A percentile compares a stretch with the other conserved stretches of the same genome.
These are phyloP conservation scores for Dipodomys spectabilis DNA, from an alignment of 2,113 vertebrate genomes.

Conservation along the genomic window DNA sequence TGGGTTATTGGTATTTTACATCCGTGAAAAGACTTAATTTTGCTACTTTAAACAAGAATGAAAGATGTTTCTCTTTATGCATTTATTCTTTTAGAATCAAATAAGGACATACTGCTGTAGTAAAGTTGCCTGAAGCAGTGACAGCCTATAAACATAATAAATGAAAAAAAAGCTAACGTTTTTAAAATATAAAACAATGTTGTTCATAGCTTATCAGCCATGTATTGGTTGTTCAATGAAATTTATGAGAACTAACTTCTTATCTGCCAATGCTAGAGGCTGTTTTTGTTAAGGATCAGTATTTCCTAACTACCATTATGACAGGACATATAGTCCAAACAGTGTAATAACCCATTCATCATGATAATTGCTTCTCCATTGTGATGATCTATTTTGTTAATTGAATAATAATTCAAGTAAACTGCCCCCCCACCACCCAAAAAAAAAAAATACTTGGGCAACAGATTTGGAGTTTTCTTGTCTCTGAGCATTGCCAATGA, in stretches of 20 bases:
- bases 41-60: constrained; percentile 77
- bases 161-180: constrained; percentile 80
- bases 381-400: constrained; percentile 71
- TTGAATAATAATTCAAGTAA: constrained; percentile 72
- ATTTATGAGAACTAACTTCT: constrained; percentile 73
- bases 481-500: constrained; percentile 61
- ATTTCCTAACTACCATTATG: constrained; percentile 68
- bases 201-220: constrained; percentile 55
- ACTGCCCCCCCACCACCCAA: constrained; percentile 53
- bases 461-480: constrained; percentile 62
- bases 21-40: constrained; percentile 76
- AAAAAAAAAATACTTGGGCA: constrained; percentile 22
- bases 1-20: constrained; percentile 79
- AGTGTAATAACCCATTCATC: constrained; percentile 54
- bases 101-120: constrained; percentile 78
- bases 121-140: constrained; percentile 76
- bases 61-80: constrained; percentile 79
- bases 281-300: constrained; percentile 68
- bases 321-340: constrained; percentile 45
- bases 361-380: constrained; percentile 53
- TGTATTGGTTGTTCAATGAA: constrained; percentile 46
- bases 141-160: constrained; percentile 70
- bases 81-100: constrained; percentile 71
- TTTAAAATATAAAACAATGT: constrained; percentile 83
- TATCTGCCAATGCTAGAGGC: constrained; percentile 58